Base-by-base conservation (phyloP, 1,140 invertebrate species). In the Penaeus chinensis region DNA sequence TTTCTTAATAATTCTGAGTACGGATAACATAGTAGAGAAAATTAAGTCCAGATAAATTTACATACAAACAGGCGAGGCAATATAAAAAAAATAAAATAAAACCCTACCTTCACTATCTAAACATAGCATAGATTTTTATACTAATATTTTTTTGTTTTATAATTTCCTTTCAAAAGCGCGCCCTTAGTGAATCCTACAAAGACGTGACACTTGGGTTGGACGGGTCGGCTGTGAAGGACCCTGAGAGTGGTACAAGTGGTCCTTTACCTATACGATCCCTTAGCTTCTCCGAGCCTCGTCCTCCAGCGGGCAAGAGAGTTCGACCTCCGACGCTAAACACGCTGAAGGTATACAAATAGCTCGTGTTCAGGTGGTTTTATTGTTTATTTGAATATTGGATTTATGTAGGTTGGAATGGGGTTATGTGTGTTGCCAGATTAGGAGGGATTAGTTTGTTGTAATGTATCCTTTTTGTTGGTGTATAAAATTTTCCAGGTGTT, bases 181-280 rank as follows among this genome's bases (percentile, higher is more conserved):
- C 77, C 77, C 78, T 86, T 18, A 86, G 84, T 32, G 84, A 86
- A 47, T 79, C 76, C 10, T 86, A 80, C 78, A 86, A 86, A 62
- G 84, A 86, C n/a, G 78, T 86, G 62, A 42, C 84, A 0, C 42
- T 86, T 4, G 84, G 84, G 8, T 54, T 86, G 60, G 84, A 86
- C 63, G 84, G 84, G n/a, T 63, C 20, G 13, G 78, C 84, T 24
- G 60, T 85, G 61, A 54, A 76, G 24, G 61, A 24, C 3, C 54
- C 47, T 16, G 82, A 27, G 19, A 62, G 42, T n/a, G 65, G 37
- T 7, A 47, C 74, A 13, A 77, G n/a, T 16, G 84, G 77, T 2
- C 37, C 19, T 27, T 60, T 86, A 37, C 37, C 63, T 0, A 77
- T 78, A 7, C 77, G 84, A 11, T 86, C 84, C 37, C 84, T 86